Percentiles rank a stretch among this genome's conserved stretches.
Evolutionary conservation across 2,113 vertebrate species (phyloP).

Genomic region (Psittacula cyanocephala): DNA sequence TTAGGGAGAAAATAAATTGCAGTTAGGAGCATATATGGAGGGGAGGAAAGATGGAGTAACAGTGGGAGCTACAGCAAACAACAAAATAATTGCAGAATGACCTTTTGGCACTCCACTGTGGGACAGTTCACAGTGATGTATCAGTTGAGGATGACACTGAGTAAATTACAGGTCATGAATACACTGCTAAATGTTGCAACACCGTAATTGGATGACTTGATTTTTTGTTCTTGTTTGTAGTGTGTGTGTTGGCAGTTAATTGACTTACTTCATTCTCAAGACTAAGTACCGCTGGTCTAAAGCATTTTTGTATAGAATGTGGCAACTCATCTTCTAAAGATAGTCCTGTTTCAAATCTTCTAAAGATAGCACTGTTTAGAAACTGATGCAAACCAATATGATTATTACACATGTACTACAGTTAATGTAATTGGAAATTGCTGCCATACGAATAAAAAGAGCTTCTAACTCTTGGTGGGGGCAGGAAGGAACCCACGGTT

Average conservation of each 20-base stretch:
- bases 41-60: neutral
- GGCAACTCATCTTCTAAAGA: neutral
- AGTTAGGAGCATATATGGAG: neutral
- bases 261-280: slow-evolving; percentile 4
- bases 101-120: neutral
- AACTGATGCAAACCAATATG: neutral
- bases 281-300: neutral
- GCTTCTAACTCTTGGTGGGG: neutral
- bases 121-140: neutral
- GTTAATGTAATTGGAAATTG: neutral
- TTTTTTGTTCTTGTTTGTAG: neutral
- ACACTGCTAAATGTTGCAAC: neutral
- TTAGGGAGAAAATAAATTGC: neutral
- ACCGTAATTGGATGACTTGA: neutral
- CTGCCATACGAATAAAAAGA: neutral
- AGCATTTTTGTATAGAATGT: neutral
- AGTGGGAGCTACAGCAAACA: neutral
- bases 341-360: neutral
- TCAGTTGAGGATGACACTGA: neutral
- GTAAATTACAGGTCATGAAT: neutral
- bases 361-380: neutral
- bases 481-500: neutral
- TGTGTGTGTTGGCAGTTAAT: neutral
- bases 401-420: neutral
- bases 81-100: slow-evolving; percentile 8